Conservation (phyloP, 1,140 invertebrate genomes). For the Trichomalopsis sarcophagae region DNA sequence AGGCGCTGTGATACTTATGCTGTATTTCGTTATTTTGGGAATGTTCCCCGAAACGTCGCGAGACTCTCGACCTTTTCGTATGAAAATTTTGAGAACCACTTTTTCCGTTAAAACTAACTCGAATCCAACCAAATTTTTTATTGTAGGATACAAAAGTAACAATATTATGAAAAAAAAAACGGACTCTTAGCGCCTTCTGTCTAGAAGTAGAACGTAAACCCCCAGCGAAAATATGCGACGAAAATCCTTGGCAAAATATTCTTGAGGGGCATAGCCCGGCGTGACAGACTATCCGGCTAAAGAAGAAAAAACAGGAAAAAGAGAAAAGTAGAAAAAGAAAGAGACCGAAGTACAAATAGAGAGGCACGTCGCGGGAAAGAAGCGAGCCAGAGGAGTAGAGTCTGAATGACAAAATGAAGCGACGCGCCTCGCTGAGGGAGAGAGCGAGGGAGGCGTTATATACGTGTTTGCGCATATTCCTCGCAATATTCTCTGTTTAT, state of each 20-base stretch:
- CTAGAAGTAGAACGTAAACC: background rate
- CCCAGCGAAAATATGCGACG: constrained; percentile 20
- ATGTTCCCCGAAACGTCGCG: background rate
- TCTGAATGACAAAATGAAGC: constrained; percentile 20
- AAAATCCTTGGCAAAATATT: constrained; percentile 62
- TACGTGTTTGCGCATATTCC: constrained; percentile 71
- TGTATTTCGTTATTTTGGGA: too few relatives aligned
- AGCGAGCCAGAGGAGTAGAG: background rate
- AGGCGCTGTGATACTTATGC: background rate
- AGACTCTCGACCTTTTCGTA: too few relatives aligned
- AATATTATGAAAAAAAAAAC: too few relatives aligned
- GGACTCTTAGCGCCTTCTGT: background rate
- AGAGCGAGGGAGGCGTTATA: constrained; percentile 57
- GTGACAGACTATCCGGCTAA: constrained; percentile 44
- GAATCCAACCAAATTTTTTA: too few relatives aligned
- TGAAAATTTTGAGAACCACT: too few relatives aligned
- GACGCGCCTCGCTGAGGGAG: constrained; percentile 30
- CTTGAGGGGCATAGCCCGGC: constrained; percentile 57
- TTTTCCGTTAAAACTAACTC: too few relatives aligned
- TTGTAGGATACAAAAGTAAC: too few relatives aligned
- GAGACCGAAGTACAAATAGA: constrained; percentile 52
- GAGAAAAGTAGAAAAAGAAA: constrained; percentile 20
- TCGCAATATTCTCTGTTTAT: constrained; percentile 73
- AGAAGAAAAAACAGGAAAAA: constrained; percentile 23
- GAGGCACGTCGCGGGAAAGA: constrained; percentile 25